Evolutionary conservation across 2,797 vertebrate genomes (phyloP), one percentile per base, ranked within the genome.

Genomic region (Ctenopoma multispine): DNA sequence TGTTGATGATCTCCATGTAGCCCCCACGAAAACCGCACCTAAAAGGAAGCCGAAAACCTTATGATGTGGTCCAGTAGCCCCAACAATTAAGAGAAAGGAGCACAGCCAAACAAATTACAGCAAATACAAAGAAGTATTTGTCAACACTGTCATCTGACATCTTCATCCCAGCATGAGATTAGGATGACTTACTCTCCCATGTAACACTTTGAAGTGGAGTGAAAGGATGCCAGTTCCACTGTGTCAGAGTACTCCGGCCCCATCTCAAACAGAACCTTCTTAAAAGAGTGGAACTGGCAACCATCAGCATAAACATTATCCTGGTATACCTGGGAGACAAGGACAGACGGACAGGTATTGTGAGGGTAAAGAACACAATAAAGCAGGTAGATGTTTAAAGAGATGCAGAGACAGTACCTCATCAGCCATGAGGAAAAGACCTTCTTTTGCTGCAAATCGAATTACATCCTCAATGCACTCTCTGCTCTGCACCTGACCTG

Each of bases 151-250:
- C 29, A 31, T 29, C n/a, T n/a, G 20, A 23, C 20, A 4, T 49
- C 70, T 60, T 51, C 17, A 56, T 59, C 31, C 4, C 29, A 64
- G 43, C 2, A 31, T 49, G 54, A 11, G 50, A 27, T 49, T 18
- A 34, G 53, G 31, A 14, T 1, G 12, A 96, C 96, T 92, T 84
- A 99, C 97, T 99, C 97, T 89, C 96, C 97, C 95, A 97, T 96
- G 93, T 95, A 98, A 75, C 97, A 96, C 76, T 97, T 99, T 48
- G 97, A 99, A 70, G 94, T 89, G 20, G 97, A 98, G 88, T 98
- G 96, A 89, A 98, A 98, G 21, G 96, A 97, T 0, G 88, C 96
- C 69, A 99, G 90, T 62, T 99, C 97, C 81, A 98, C 94, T 4
- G 56, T 87, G 3, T 86, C 75, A 0, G 95, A 84, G 71, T 95